Conservation (phyloP, 2,113 vertebrate genomes). For the Anhinga anhinga region DNA sequence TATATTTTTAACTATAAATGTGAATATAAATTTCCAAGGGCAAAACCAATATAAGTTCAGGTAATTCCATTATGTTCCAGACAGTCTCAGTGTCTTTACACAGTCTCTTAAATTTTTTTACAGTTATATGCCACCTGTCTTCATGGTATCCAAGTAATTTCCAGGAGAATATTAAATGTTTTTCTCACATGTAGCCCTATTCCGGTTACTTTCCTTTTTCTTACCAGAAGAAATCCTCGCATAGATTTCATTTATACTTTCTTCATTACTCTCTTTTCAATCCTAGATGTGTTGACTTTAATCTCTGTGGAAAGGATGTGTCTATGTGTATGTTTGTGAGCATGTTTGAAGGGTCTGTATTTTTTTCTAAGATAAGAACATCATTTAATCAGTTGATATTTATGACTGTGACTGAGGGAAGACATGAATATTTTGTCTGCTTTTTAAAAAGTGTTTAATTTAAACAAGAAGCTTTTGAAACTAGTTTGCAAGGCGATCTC, state of each 20-base stretch:
- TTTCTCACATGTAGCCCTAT: not conserved
- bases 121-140: not conserved
- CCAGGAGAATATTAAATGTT: not conserved
- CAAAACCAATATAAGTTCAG: not conserved
- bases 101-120: not conserved
- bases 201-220: not conserved
- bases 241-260: not conserved
- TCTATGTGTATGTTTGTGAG: not conserved
- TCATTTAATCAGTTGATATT: not conserved
- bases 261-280: not conserved
- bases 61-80: not conserved
- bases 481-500: not conserved
- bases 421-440: not conserved
- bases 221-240: not conserved
- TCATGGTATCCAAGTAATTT: not conserved
- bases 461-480: not conserved
- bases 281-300: not conserved
- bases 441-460: not conserved
- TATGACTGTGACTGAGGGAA: not conserved
- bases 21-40: not conserved
- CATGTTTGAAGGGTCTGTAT: not conserved
- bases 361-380: not conserved
- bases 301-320: not conserved
- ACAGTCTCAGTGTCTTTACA: not conserved
- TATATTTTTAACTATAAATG: not conserved